A percentile compares a stretch with the other conserved stretches of the same genome.
Conservation (phyloP, 2,888 invertebrate species). For the Molanna angustata region DNA sequence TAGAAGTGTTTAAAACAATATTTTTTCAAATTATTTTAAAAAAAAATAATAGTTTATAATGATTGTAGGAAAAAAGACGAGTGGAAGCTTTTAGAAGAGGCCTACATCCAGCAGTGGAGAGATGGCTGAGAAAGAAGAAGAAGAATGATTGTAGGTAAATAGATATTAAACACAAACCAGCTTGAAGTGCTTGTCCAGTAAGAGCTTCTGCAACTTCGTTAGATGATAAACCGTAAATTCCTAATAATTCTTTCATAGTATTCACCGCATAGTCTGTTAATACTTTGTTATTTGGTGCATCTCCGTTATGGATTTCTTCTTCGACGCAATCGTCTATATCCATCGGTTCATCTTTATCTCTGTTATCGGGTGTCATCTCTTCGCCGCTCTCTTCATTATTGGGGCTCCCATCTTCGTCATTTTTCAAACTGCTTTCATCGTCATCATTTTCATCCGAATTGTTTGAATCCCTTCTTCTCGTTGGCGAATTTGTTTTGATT, state of each 20-base stretch:
- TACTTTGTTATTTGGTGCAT: conserved; percentile 56
- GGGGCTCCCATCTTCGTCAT: conserved; percentile 25
- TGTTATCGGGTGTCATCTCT: conserved; percentile 48
- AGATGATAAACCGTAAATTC: conserved; percentile 72
- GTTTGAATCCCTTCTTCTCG: conserved; percentile 53
- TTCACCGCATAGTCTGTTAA: conserved; percentile 76
- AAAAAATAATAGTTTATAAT: no score
- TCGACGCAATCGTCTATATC: conserved; percentile 42
- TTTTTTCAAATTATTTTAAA: no score
- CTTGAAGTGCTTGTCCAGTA: conserved; percentile 66
- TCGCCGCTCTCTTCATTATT: conserved; percentile 43
- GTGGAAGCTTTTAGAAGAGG: no score
- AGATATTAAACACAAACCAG: conserved; percentile 47
- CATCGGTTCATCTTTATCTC: conserved; percentile 40
- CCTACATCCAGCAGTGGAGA: no score
- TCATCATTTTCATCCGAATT: conserved; percentile 50
- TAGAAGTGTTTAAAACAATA: no score
- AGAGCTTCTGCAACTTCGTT: conserved; percentile 68
- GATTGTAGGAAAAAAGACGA: no score
- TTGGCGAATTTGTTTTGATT: conserved; percentile 55
- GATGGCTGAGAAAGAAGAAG: no score
- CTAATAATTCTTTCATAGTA: conserved; percentile 74
- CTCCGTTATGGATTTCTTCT: conserved; percentile 44
- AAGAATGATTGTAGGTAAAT: neutral
- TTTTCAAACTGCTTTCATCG: conserved; percentile 35